phyloP scores from a whole-genome alignment of 2,888 invertebrate genomes.

The Athripsodes cinereus region DNA sequence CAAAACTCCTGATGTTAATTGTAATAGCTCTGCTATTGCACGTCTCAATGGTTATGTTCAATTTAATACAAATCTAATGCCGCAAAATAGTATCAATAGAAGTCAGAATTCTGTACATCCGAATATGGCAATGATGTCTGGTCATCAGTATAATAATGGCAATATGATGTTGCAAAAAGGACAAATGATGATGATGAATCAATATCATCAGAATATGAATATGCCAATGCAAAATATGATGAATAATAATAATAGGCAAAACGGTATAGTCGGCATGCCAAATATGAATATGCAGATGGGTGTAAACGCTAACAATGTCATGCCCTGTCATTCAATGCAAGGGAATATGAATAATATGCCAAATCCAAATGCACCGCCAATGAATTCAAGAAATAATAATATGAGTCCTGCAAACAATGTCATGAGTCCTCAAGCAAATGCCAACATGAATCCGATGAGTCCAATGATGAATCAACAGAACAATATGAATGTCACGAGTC shows the following conservation, averaged over 20 bases:
- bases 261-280: neutral
- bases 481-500: slow-evolving; percentile 30
- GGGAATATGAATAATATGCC: neutral
- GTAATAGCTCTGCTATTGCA: neutral
- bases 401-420: slow-evolving; percentile 41
- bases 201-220: slow-evolving; percentile 23
- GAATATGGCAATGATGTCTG: slow-evolving; percentile 30
- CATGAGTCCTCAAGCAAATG: slow-evolving; percentile 45
- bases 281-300: neutral
- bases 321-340: neutral
- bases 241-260: slow-evolving; percentile 31
- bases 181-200: slow-evolving; percentile 36
- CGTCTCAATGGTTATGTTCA: neutral
- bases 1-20: neutral
- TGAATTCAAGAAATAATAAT: neutral
- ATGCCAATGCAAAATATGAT: slow-evolving; percentile 15
- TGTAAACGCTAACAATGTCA: too few relatives aligned
- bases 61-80: neutral
- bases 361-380: neutral
- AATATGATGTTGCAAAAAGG: slow-evolving; percentile 33
- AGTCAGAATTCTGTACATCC: neutral
- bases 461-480: slow-evolving; percentile 25
- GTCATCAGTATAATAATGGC: slow-evolving; percentile 36
- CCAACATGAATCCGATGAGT: slow-evolving; percentile 34
- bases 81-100: neutral